Conservation (phyloP, 2,888 invertebrate species). For the Cephus pygmeus region DNA sequence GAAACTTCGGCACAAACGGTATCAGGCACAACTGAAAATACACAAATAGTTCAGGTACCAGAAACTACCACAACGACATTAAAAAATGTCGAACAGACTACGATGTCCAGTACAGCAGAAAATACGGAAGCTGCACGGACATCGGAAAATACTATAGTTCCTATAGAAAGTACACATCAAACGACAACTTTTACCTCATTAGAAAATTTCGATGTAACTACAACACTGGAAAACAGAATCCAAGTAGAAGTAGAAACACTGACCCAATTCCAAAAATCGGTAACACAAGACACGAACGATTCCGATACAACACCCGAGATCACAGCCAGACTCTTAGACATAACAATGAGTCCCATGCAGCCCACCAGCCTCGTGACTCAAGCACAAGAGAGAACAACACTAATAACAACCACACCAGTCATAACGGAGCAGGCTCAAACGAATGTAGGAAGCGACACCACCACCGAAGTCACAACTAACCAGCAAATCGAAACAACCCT, state of each 20-base stretch:
- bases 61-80: not conserved
- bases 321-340: slow-evolving; percentile 1
- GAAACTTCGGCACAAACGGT: not conserved
- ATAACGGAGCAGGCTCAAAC: slow-evolving; percentile 21
- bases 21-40: not conserved
- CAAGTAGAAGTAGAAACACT: slow-evolving; percentile 4
- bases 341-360: slow-evolving; percentile 22
- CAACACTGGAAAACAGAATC: not conserved
- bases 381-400: slow-evolving; percentile 24
- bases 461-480: slow-evolving; percentile 31
- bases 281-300: not conserved
- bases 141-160: not conserved
- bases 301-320: slow-evolving; percentile 2
- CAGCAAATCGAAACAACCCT: slow-evolving; percentile 18
- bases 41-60: slow-evolving; percentile 6
- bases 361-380: slow-evolving; percentile 15
- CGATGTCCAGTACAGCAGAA: not conserved
- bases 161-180: not conserved
- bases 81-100: not conserved
- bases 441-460: not conserved
- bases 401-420: slow-evolving; percentile 26
- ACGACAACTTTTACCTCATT: not conserved
- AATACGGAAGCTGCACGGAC: slow-evolving; percentile 27
- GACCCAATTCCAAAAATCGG: not conserved
- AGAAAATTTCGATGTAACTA: not conserved